Percentiles rank a stretch among this genome's conserved stretches.
phyloP scores from a whole-genome alignment of 2,797 vertebrate genomes.

The Crax fasciolata region DNA sequence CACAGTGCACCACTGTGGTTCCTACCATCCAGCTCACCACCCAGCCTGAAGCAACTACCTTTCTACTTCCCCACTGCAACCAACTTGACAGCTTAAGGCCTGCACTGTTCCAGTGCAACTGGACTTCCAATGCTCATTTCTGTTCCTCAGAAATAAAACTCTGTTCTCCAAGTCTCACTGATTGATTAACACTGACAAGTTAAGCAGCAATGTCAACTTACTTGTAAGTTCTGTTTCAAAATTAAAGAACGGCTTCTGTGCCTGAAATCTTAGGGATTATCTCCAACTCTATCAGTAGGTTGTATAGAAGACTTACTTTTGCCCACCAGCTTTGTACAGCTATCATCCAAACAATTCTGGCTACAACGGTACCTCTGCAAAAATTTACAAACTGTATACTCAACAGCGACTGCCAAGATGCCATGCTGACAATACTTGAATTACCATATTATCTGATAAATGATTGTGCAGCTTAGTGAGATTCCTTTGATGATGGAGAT shows the following conservation, averaged over 20 bases:
- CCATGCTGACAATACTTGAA: constrained; percentile 34
- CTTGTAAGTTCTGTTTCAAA: neutral
- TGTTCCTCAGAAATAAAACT: neutral
- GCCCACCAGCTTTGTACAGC: neutral
- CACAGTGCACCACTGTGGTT: neutral
- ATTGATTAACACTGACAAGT: neutral
- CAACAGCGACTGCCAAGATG: neutral
- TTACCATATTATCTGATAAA: constrained; percentile 47
- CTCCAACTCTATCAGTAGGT: neutral
- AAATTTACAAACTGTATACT: neutral
- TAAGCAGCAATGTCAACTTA: neutral
- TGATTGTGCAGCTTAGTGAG: neutral
- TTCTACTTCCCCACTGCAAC: neutral
- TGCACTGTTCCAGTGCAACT: neutral
- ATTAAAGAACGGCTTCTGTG: neutral
- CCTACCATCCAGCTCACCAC: neutral
- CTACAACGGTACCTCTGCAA: neutral
- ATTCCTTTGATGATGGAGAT: constrained; percentile 19
- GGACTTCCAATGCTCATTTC: neutral
- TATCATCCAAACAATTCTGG: neutral
- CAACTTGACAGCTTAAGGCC: neutral
- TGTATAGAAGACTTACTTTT: neutral
- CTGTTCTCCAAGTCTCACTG: neutral
- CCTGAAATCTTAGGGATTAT: neutral
- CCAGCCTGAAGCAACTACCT: neutral